Conservation (phyloP, 2,888 invertebrate species). For the Drosophila mercatorum region DNA sequence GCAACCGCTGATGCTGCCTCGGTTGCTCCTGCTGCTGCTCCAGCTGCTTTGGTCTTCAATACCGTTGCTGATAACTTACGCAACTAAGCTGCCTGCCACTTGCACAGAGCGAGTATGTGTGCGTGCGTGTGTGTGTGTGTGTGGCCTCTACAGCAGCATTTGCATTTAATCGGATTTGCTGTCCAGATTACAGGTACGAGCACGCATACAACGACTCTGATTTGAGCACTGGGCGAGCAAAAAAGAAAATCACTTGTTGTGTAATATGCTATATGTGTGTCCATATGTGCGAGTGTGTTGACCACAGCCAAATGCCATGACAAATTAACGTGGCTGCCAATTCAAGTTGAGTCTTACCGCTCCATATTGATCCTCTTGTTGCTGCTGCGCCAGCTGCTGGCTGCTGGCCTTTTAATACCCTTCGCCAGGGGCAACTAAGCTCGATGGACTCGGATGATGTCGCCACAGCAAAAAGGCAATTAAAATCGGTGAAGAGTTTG, state of each 20-base stretch:
- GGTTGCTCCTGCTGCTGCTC: constrained; percentile 3
- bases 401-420: constrained; percentile 42
- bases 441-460: constrained; percentile 8
- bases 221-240: constrained; percentile 35
- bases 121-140: constrained; percentile 3
- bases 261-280: constrained; percentile 51
- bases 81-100: constrained; percentile 67
- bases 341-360: constrained; percentile 31
- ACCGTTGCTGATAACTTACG: constrained; percentile 69
- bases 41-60: constrained; percentile 30
- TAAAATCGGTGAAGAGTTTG: background rate
- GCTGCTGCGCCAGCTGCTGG: constrained; percentile 46
- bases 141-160: constrained; percentile 52
- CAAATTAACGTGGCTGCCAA: constrained; percentile 74
- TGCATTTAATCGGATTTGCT: constrained; percentile 79
- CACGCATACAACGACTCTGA: constrained; percentile 50
- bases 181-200: constrained; percentile 73
- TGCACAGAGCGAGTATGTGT: background rate
- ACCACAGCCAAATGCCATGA: constrained; percentile 67
- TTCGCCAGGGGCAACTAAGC: constrained; percentile 16
- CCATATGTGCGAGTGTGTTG: constrained; percentile 10
- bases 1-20: constrained; percentile 47
- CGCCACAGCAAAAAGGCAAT: constrained; percentile 12
- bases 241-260: constrained; percentile 70
- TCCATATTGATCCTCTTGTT: constrained; percentile 51